These are phyloP conservation scores for Channa argus DNA, from an alignment of 2,113 vertebrate species.

Conservation along the genomic window DNA sequence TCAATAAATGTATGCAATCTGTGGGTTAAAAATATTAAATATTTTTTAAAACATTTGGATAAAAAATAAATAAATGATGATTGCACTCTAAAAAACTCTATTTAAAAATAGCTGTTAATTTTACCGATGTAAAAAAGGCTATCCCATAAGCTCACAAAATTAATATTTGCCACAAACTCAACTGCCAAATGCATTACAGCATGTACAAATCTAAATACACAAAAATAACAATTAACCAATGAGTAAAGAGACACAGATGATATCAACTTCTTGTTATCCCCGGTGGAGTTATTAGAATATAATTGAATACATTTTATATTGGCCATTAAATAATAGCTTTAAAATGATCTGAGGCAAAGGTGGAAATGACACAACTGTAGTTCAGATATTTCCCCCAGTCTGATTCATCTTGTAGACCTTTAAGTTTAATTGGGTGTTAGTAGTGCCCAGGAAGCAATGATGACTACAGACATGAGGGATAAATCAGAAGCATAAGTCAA, in stretches of 20 bases:
- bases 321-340: slow-evolving; percentile 61
- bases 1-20: too few relatives aligned
- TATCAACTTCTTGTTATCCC: background rate
- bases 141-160: too few relatives aligned
- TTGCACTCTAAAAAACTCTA: too few relatives aligned
- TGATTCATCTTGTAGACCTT: slow-evolving; percentile 71
- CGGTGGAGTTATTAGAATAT: slow-evolving; percentile 17
- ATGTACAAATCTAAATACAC: too few relatives aligned
- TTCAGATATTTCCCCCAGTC: slow-evolving; percentile 55
- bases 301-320: slow-evolving; percentile 58
- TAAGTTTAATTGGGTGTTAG: slow-evolving; percentile 78
- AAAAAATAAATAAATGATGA: too few relatives aligned
- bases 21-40: too few relatives aligned
- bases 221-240: background rate
- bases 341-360: slow-evolving; percentile 68
- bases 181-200: too few relatives aligned
- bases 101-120: too few relatives aligned
- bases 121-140: too few relatives aligned
- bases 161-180: too few relatives aligned
- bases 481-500: slow-evolving; percentile 70
- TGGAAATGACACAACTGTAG: slow-evolving; percentile 71
- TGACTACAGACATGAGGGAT: slow-evolving; percentile 65
- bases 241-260: background rate
- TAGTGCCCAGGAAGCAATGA: slow-evolving; percentile 61
- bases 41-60: too few relatives aligned